Percentiles rank a stretch among this genome's conserved stretches.
These are phyloP conservation scores for Danionella cerebrum DNA, from an alignment of 2,113 vertebrate genomes.

Conservation along the genomic window DNA sequence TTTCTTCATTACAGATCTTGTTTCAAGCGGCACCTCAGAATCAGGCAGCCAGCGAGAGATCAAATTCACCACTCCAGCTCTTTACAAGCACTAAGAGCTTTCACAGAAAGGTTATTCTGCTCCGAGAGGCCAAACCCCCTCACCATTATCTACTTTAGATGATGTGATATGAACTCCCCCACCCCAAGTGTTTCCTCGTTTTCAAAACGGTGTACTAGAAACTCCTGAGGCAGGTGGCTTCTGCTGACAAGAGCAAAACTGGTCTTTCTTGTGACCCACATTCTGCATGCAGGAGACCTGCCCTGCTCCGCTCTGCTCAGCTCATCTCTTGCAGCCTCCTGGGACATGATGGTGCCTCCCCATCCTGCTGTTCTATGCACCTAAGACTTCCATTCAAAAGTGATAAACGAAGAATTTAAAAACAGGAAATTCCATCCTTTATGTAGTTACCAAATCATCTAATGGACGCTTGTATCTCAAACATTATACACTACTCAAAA, in stretches of 20 bases:
- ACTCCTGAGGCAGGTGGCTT: neutral
- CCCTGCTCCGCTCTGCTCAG: slow-evolving; percentile 10
- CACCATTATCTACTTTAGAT: neutral
- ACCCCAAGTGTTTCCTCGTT: neutral
- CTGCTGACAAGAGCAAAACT: slow-evolving; percentile 23
- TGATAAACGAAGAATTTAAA: no score
- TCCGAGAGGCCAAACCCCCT: neutral
- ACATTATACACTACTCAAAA: no score
- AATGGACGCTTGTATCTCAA: no score
- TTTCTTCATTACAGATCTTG: slow-evolving; percentile 5
- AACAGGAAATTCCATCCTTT: no score
- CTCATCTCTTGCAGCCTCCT: slow-evolving; percentile 6
- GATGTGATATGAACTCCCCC: neutral
- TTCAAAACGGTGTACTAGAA: neutral
- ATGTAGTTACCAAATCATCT: no score
- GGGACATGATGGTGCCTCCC: no score
- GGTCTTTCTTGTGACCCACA: slow-evolving; percentile 21
- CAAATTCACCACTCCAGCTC: slow-evolving; percentile 1
- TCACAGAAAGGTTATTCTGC: neutral
- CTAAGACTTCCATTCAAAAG: no score
- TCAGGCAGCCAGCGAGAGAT: neutral
- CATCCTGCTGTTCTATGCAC: no score
- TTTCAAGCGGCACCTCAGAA: neutral
- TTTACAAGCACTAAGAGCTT: neutral
- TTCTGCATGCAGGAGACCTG: slow-evolving; percentile 13